Conservation (phyloP, 2,113 vertebrate genomes). For the Hemiprocne comata region DNA sequence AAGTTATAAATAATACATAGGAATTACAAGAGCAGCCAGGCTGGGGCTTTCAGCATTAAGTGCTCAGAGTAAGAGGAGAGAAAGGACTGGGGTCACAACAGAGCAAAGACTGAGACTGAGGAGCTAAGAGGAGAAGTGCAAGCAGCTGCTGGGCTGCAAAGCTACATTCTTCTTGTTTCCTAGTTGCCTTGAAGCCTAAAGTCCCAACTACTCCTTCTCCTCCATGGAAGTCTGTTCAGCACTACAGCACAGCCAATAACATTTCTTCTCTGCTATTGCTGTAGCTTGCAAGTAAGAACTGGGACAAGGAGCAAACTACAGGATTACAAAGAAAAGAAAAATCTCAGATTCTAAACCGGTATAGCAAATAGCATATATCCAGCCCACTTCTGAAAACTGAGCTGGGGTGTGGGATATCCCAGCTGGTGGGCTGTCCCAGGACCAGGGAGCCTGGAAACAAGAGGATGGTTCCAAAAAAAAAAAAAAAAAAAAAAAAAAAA, state of each 20-base stretch:
- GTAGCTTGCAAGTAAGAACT: not conserved
- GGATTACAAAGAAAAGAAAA: not conserved
- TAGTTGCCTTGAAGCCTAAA: not conserved
- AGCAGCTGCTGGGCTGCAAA: not conserved
- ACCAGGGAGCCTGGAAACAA: not conserved
- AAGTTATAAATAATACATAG: not conserved
- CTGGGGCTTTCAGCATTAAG: not conserved
- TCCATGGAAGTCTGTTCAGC: fast-evolving
- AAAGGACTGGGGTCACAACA: not conserved
- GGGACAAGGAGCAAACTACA: not conserved
- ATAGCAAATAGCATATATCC: not conserved
- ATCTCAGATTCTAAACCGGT: not conserved
- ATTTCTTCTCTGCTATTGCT: not conserved
- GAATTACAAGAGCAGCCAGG: too few species aligned
- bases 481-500: too few species aligned
- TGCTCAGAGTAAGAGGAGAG: not conserved
- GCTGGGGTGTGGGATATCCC: not conserved
- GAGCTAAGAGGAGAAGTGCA: not conserved
- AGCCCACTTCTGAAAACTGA: not conserved
- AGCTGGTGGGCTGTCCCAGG: not conserved
- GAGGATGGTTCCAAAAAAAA: not conserved
- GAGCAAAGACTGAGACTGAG: not conserved
- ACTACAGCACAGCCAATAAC: not conserved
- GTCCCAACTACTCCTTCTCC: not conserved
- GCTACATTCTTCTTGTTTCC: too few species aligned